Base-by-base conservation (phyloP, 1,140 invertebrate genomes). In the Drosophila littoralis region DNA sequence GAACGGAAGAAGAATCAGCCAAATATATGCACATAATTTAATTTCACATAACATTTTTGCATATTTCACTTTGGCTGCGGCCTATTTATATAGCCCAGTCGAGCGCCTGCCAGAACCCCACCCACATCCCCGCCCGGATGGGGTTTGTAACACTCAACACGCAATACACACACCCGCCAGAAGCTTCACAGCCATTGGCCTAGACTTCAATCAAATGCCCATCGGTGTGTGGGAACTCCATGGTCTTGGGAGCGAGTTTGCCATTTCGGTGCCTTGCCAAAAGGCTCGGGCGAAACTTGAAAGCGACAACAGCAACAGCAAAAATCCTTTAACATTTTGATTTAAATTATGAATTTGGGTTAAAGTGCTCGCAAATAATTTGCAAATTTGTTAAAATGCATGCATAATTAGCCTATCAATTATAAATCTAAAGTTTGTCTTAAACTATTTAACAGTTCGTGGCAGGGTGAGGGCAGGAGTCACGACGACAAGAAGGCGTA, bases 1-100 rank as follows among this genome's bases (percentile, higher is more conserved):
- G 7, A 58, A 38, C 48, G 59, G 42, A 40, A 46, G 38, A 40
- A n/a, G 43, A 50, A 72, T 66, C 65, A 57, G 35, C 42, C 5
- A 42, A 59, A 69, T 61, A 61, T 69, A 60, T 68, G 70, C 67
- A 64, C 72, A 70, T 71, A 64, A 70, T 75, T 70, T 64, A 57
- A 75, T 67, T 74, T 74, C 43, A 46, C 51, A 72, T 64, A 61
- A 57, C 38, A 58, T 68, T 81, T 75, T 76, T 79, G 61, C 66
- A 71, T 65, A 79, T 63, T 63, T 72, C 50, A 40, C 28, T 42
- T 36, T 45, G 54, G 15, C 52, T 17, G 40, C 57, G 60, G 65
- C 70, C 75, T 78, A 82, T 82, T 66, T 78, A 63, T 81, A 63
- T 48, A 51, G 51, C 42, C 55, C 38, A 61, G 15, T 69, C 64